Conservation (phyloP, 1,140 invertebrate genomes). For the Phenacoccus solenopsis region DNA sequence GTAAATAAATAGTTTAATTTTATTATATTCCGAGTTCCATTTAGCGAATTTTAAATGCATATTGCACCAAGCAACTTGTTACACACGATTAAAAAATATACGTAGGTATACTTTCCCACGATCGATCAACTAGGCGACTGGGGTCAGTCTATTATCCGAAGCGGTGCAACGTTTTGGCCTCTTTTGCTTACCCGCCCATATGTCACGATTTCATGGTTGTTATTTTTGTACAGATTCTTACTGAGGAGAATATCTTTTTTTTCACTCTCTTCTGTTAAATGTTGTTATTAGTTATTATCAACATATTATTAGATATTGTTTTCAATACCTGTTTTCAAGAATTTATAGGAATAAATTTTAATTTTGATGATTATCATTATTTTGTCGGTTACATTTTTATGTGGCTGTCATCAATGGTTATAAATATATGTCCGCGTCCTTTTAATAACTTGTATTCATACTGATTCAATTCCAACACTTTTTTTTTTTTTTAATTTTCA, state of each 20-base stretch:
- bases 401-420: no score
- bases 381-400: no score
- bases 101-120: neutral
- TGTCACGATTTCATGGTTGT: neutral
- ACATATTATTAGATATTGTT: neutral
- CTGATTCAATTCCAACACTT: no score
- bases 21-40: neutral
- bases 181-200: conserved; percentile 1
- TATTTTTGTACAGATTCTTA: neutral
- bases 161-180: neutral
- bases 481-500: no score
- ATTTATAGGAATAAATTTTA: no score
- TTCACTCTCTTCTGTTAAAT: neutral
- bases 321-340: no score
- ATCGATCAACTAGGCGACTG: neutral
- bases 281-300: neutral
- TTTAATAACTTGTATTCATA: no score
- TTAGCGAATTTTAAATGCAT: neutral
- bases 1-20: no score
- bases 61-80: neutral
- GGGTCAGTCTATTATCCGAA: neutral
- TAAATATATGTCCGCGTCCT: no score
- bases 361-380: no score
- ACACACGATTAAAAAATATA: neutral
- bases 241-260: neutral